Base-by-base conservation (phyloP, 2,888 invertebrate genomes). In the Automeris io region DNA sequence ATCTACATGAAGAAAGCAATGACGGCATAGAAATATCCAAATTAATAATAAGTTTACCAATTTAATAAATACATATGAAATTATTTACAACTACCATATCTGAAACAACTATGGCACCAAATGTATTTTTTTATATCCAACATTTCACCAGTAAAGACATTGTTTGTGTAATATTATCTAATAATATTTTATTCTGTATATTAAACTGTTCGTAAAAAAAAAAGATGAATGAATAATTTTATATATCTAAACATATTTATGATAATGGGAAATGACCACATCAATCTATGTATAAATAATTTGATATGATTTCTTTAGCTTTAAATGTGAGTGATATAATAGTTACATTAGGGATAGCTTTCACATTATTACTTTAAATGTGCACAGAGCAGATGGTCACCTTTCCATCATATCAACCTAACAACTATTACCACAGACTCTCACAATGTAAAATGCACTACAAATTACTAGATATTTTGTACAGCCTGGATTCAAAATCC, bases 381-480 rank as follows among this genome's bases (percentile, higher is more conserved):
- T 65, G 64, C 61, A 69, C 48, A 51, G 50, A 60, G 55, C 42
- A 47, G 53, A 70, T 65, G 66, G 67, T 67, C 72, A 68, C 67
- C 61, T 61, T 64, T 54, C 64, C 58, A 64, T 64, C 61, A 65
- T 64, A 65, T 66, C 63, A 70, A 70, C 63, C 74, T 75, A 78
- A 70, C 60, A 61, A 67, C 72, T 78, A 79, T 75, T 67, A 77
- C 76, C 75, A 74, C 74, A 73, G 73, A 74, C 62, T 59, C 71
- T 61, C 74, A 75, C 69, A 71, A 81, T 82, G 78, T 77, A 80
- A 80, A 83, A 78, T 81, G 78, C 76, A 80, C 85, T 85, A 83
- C 79, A 61, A 79, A 73, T 80, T 75, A 74, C 77, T 82, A 80
- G 65, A 71, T 75, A 72, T 67, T 70, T 80, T 85, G 78, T 83